Evolutionary conservation across 2,113 vertebrate species (phyloP).

Genomic region (Myotis yumanensis): DNA sequence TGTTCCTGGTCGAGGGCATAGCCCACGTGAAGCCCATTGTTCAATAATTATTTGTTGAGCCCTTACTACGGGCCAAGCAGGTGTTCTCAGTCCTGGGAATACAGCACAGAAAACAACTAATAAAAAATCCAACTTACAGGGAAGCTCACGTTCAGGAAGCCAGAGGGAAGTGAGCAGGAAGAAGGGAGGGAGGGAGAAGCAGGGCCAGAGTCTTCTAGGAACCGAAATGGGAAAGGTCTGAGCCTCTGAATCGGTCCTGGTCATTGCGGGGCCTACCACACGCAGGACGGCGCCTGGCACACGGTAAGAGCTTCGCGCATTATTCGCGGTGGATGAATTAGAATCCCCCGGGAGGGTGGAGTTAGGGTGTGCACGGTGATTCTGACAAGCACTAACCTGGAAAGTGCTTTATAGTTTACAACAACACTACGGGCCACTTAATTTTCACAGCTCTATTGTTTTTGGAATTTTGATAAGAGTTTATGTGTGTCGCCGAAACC

Average conservation of each 20-base stretch:
- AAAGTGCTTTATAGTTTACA: neutral
- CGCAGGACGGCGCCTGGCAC: fast-evolving
- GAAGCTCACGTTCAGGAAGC: neutral
- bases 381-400: neutral
- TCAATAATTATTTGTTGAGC: neutral
- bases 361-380: neutral
- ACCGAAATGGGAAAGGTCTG: neutral
- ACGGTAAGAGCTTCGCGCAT: neutral
- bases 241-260: neutral
- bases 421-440: neutral
- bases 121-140: neutral
- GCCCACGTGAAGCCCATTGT: neutral
- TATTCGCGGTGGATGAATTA: neutral
- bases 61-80: neutral
- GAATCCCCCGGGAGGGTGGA: neutral
- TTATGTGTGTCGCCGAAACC: neutral
- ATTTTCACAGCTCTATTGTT: neutral
- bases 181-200: neutral
- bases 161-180: neutral
- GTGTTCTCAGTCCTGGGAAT: neutral
- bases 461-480: neutral
- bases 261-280: neutral
- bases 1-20: fast-evolving
- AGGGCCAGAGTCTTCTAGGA: neutral
- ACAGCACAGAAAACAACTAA: neutral